Conservation (phyloP, 2,113 vertebrate species). For the Dromaius novaehollandiae region DNA sequence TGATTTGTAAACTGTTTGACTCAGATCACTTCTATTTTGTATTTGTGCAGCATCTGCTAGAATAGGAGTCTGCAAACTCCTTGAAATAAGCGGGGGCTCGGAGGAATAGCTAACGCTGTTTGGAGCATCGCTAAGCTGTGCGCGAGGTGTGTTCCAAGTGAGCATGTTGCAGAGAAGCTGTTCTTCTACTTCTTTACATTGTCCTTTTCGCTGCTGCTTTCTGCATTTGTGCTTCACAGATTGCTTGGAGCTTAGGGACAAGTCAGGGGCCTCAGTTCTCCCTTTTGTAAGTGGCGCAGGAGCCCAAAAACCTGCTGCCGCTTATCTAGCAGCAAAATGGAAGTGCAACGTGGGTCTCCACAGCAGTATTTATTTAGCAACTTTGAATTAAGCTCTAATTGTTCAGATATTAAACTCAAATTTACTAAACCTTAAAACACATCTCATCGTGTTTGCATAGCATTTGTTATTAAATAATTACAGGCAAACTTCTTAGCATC, state of each 20-base stretch:
- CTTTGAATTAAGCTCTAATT: constrained; percentile 26
- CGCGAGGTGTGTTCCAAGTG: not conserved
- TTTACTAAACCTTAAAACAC: constrained; percentile 10
- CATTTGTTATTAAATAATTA: constrained; percentile 2
- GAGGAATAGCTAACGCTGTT: not conserved
- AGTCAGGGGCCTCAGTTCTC: not conserved
- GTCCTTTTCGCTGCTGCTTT: not conserved
- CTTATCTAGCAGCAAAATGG: not conserved
- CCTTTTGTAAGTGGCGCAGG: not conserved
- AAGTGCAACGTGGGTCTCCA: not conserved
- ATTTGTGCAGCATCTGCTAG: not conserved
- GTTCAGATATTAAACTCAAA: constrained; percentile 23
- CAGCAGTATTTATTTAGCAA: constrained; percentile 27
- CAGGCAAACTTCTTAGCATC: not conserved
- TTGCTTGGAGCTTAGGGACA: not conserved
- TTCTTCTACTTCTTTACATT: not conserved
- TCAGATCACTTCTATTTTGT: not conserved
- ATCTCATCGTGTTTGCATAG: not conserved
- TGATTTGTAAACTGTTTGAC: not conserved
- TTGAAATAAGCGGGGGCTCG: not conserved
- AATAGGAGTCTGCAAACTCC: not conserved
- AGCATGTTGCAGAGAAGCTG: not conserved
- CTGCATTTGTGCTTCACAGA: not conserved
- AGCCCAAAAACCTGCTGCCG: not conserved
- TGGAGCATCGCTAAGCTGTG: not conserved